Percentiles rank a stretch among this genome's conserved stretches.
These are phyloP conservation scores for Pelochelys cantorii DNA, from an alignment of 2,797 vertebrate species.

Conservation along the genomic window DNA sequence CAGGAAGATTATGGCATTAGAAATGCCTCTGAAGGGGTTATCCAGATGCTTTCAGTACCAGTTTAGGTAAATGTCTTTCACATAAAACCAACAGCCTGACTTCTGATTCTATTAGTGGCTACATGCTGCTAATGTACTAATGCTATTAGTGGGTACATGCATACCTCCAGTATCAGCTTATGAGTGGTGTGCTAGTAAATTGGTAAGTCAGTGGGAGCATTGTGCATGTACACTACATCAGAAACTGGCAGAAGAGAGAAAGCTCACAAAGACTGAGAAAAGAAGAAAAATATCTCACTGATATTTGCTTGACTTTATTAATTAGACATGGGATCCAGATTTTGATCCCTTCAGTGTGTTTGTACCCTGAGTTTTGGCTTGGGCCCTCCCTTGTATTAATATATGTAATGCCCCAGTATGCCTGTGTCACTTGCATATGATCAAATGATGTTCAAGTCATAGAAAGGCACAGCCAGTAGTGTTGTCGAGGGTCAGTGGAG, in stretches of 20 bases:
- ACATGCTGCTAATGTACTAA: fast-evolving
- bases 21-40: slow-evolving; percentile 8
- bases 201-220: neutral
- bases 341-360: neutral
- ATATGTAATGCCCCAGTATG: fast-evolving
- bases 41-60: slow-evolving; percentile 47
- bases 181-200: neutral
- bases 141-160: fast-evolving
- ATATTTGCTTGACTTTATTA: fast-evolving
- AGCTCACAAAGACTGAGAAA: neutral
- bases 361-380: neutral
- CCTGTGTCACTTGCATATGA: fast-evolving
- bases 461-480: neutral
- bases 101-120: neutral
- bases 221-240: neutral
- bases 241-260: neutral
- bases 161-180: neutral
- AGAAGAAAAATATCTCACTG: neutral
- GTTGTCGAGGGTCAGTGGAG: neutral
- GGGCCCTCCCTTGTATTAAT: fast-evolving
- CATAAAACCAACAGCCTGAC: fast-evolving
- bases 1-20: neutral
- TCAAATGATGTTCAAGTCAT: neutral
- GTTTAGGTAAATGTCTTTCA: neutral
- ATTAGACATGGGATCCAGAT: fast-evolving